These are phyloP conservation scores for Urocolius indicus DNA, from an alignment of 2,113 vertebrate species.

Conservation along the genomic window DNA sequence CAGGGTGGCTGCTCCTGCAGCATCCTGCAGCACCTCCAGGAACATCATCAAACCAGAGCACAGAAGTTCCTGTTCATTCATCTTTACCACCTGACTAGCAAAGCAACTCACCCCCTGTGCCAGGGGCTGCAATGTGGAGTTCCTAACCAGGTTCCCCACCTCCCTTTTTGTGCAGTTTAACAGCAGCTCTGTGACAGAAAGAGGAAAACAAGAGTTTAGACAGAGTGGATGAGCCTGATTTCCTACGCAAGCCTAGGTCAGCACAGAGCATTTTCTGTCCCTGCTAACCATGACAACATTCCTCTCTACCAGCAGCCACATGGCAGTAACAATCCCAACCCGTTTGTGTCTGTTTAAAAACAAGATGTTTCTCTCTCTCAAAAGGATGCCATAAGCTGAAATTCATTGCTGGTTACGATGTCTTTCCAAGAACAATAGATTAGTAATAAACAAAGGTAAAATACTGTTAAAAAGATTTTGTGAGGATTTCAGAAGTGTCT, in stretches of 20 bases:
- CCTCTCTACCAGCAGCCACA: neutral
- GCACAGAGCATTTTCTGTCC: neutral
- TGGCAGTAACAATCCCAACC: neutral
- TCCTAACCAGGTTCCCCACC: neutral
- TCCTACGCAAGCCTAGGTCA: neutral
- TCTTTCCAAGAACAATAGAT: neutral
- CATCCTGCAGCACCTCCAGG: neutral
- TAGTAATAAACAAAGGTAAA: constrained; percentile 9
- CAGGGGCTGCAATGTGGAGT: neutral
- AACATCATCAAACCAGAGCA: neutral
- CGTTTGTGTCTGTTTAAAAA: neutral
- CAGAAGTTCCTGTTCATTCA: neutral
- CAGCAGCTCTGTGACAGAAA: neutral
- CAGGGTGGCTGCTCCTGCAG: neutral
- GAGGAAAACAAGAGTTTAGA: neutral
- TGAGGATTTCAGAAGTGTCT: neutral
- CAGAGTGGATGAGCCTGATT: neutral
- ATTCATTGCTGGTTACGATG: neutral
- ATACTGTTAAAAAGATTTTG: neutral
- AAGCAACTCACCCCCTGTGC: neutral
- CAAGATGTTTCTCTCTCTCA: neutral
- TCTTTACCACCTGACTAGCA: neutral
- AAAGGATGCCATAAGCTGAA: neutral
- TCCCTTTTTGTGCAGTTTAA: neutral
- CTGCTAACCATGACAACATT: neutral